Conservation (phyloP, 2,113 vertebrate species). For the Lutjanus erythropterus region DNA sequence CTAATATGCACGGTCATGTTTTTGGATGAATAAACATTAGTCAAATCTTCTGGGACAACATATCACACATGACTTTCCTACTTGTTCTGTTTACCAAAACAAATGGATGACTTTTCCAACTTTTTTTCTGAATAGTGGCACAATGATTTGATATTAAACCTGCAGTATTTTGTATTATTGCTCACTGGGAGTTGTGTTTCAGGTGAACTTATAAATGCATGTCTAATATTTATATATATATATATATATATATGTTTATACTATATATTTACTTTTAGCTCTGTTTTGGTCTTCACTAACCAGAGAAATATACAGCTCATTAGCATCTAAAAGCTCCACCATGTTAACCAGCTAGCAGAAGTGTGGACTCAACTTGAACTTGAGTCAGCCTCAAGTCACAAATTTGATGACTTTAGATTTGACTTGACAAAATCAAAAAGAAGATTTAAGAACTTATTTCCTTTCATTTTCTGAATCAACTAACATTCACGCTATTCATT, state of each 20-base stretch:
- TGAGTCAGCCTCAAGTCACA: too few relatives aligned
- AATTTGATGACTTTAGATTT: too few relatives aligned
- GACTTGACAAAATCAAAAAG: too few relatives aligned
- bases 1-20: constrained; percentile 13
- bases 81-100: not conserved
- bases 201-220: not conserved
- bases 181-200: not conserved
- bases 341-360: not conserved
- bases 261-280: not conserved
- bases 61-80: not conserved
- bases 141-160: not conserved
- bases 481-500: too few relatives aligned
- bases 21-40: constrained; percentile 37
- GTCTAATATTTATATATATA: not conserved
- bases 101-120: constrained; percentile 5
- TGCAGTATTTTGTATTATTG: not conserved
- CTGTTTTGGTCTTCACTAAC: not conserved
- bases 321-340: not conserved
- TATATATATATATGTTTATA: too few relatives aligned
- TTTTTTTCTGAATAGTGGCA: not conserved
- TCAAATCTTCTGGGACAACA: constrained; percentile 9
- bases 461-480: too few relatives aligned
- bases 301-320: not conserved
- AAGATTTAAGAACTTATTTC: too few relatives aligned
- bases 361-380: too few relatives aligned